Percentiles rank a stretch among this genome's conserved stretches.
These are phyloP conservation scores for Hyles lineata DNA, from an alignment of 2,888 invertebrate species.

Conservation along the genomic window DNA sequence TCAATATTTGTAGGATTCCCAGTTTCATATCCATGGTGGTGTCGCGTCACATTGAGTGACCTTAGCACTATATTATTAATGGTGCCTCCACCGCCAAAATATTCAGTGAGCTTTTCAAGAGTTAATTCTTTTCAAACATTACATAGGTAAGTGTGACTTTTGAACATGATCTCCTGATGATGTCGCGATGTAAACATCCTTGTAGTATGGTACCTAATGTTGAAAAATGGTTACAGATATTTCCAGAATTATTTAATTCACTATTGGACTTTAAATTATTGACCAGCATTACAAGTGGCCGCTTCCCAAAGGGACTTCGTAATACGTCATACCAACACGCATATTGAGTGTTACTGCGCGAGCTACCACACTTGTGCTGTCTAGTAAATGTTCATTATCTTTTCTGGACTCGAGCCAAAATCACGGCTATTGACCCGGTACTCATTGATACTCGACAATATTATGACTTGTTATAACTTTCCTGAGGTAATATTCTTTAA, in stretches of 20 bases:
- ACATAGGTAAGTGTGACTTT: too few relatives aligned
- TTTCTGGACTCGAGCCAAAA: conserved; percentile 5
- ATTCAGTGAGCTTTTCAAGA: too few relatives aligned
- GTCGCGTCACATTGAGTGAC: background rate
- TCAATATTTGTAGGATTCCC: background rate
- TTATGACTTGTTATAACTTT: background rate
- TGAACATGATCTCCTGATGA: too few relatives aligned
- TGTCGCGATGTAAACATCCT: too few relatives aligned
- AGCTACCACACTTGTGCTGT: background rate
- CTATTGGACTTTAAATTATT: too few relatives aligned
- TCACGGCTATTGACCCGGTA: conserved; percentile 3
- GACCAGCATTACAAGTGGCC: background rate
- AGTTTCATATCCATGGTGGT: background rate
- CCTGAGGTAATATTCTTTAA: background rate
- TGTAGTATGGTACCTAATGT: too few relatives aligned
- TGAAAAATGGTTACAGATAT: too few relatives aligned
- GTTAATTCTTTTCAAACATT: too few relatives aligned
- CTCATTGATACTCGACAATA: background rate
- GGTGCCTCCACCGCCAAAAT: background rate
- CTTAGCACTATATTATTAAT: background rate
- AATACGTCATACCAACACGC: background rate
- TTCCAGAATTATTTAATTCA: too few relatives aligned
- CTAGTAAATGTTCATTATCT: conserved; percentile 6
- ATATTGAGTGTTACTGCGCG: background rate
- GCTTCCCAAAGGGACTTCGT: background rate